A percentile compares a stretch with the other conserved stretches of the same genome.
Evolutionary conservation across 2,888 invertebrate species (phyloP).

Genomic region (Spisula solida): DNA sequence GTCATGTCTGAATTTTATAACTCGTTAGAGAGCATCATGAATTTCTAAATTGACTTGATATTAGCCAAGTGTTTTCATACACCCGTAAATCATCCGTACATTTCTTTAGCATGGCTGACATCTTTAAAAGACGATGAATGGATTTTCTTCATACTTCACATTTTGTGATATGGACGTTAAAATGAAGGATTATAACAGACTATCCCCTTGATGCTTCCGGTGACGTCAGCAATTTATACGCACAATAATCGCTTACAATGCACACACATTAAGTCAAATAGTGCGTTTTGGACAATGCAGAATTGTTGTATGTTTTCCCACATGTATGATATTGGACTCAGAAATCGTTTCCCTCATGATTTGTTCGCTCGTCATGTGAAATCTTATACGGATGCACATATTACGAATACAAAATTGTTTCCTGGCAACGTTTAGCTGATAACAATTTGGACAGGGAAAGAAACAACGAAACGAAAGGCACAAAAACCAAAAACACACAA

Average conservation of each 20-base stretch:
- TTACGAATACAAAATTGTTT: too few species aligned
- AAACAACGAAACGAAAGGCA: too few species aligned
- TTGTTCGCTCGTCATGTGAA: too few species aligned
- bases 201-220: background rate
- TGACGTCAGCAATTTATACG: background rate
- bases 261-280: background rate
- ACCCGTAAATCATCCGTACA: conserved; percentile 46
- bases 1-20: conserved; percentile 43
- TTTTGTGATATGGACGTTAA: background rate
- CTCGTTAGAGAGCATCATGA: conserved; percentile 35
- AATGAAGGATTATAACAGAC: background rate
- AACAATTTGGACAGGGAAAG: too few species aligned
- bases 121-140: conserved; percentile 29
- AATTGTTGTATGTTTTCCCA: too few species aligned
- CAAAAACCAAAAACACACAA: too few species aligned
- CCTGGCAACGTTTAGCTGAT: too few species aligned
- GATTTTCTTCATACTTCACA: conserved; percentile 23
- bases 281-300: too few species aligned
- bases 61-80: conserved; percentile 42
- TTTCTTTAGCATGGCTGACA: conserved; percentile 20
- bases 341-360: too few species aligned
- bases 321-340: too few species aligned
- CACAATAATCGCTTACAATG: background rate
- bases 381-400: too few species aligned
- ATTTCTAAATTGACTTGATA: conserved; percentile 48